Evolutionary conservation across 2,113 vertebrate species (phyloP).

Genomic region (Pao palembangensis): DNA sequence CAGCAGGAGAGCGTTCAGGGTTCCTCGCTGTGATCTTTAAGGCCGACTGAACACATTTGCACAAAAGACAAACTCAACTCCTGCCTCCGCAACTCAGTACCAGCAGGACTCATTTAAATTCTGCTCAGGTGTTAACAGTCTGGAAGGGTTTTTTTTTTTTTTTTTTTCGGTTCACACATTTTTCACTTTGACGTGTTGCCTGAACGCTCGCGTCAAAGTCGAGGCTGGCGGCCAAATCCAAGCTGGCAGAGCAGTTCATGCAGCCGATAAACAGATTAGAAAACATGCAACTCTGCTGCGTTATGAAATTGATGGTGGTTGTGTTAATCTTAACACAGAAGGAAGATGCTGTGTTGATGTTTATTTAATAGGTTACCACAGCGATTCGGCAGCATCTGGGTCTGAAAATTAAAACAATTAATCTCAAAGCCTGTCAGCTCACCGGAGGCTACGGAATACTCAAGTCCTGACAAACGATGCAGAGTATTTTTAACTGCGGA

Average conservation of each 20-base stretch:
- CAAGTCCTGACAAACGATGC: too few species aligned
- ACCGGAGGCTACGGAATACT: too few species aligned
- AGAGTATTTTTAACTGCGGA: too few species aligned
- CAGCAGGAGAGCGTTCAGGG: neutral
- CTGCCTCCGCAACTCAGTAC: neutral
- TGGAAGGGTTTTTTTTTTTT: neutral
- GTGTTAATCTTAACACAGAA: too few species aligned
- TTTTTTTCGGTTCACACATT: neutral
- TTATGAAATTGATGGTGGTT: too few species aligned
- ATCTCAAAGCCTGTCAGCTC: too few species aligned
- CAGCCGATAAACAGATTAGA: too few species aligned
- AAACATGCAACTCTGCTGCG: too few species aligned
- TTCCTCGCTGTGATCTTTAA: constrained; percentile 1
- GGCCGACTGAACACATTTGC: constrained; percentile 1
- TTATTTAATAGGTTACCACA: neutral
- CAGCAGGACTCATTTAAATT: neutral
- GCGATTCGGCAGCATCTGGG: too few species aligned
- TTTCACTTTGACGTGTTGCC: neutral
- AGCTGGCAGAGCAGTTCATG: neutral
- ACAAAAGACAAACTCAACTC: neutral
- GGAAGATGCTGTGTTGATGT: too few species aligned
- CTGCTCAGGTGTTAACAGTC: neutral
- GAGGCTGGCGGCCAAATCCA: neutral
- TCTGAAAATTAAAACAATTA: too few species aligned
- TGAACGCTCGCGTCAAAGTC: neutral